Evolutionary conservation across 2,113 vertebrate genomes (phyloP), one percentile per base, ranked within the genome.

Genomic region (Catagonus wagneri): DNA sequence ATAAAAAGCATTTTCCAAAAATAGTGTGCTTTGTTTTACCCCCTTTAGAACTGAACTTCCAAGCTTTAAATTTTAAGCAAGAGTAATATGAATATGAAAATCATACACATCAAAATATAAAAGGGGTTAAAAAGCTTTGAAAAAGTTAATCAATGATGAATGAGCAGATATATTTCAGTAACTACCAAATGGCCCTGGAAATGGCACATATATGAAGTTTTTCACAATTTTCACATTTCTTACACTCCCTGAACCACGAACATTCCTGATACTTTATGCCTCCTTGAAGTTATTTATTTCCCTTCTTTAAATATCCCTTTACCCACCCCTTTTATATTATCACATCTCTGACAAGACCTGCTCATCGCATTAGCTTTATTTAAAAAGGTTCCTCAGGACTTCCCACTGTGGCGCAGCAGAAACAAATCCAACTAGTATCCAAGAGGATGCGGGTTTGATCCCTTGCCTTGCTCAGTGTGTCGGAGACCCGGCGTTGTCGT

Each of bases 41-140:
- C n/a, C 89, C 20, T 68, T 86, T 86, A 90, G 34, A 52, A 44
- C 0, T 36, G 7, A 69, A 93, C 4, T 39, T 78, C 34, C 87
- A 58, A 87, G 81, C 6, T 86, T 71, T 44, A 87, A 61, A 88
- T 60, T 89, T 89, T 89, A 89, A 80, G 11, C 20, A 80, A 52
- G 13, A 76, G 50, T 78, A 76, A 71, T 76, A 79, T 52, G 25
- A 83, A 36, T 54, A 86, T 34, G 5, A 92, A 92, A 93, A 1
- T 16, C 75, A 5, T 3, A 1, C 11, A 89, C 16, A 76, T 32
- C 65, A 68, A 93, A 76, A 65, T 52, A 86, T 22, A 71, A 75
- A 44, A 6, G 3, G 17, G 15, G 52, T 36, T 68, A 22, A 61
- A 79, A 78, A 76, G 8, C 39, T 80, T 79, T 83, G 61, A 92